Percentiles rank a stretch among this genome's conserved stretches.
Evolutionary conservation across 1,140 invertebrate genomes (phyloP).

Genomic region (Choristoneura fumiferana): DNA sequence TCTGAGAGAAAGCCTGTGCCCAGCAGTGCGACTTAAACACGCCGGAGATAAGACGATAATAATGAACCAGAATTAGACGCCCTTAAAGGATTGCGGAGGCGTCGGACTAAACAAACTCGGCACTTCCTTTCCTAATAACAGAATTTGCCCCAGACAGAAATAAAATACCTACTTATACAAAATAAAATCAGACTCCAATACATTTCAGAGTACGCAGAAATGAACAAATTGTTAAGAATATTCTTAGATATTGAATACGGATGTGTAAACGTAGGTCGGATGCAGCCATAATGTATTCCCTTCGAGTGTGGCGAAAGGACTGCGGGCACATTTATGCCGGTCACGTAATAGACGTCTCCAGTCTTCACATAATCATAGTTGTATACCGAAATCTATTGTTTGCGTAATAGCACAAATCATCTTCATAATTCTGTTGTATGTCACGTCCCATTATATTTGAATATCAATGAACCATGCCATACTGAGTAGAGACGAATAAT

Average conservation of each 20-base stretch:
- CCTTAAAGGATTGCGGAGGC: too few species aligned
- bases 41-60: too few species aligned
- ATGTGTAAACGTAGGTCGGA: background rate
- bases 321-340: background rate
- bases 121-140: too few species aligned
- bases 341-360: constrained; percentile 5
- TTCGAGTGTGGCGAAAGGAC: background rate
- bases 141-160: too few species aligned
- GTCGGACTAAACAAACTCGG: too few species aligned
- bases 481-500: too few species aligned
- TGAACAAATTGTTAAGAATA: constrained; percentile 3
- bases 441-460: background rate
- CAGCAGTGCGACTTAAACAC: too few species aligned
- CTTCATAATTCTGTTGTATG: background rate
- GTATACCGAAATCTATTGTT: constrained; percentile 17
- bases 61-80: too few species aligned
- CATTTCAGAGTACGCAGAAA: background rate
- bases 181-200: too few species aligned
- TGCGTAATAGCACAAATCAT: constrained; percentile 12
- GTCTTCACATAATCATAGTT: constrained; percentile 10
- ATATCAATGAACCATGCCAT: too few species aligned
- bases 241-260: constrained; percentile 8
- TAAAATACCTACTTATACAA: too few species aligned
- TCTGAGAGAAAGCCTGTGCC: too few species aligned
- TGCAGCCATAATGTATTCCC: constrained; percentile 1